phyloP scores from a whole-genome alignment of 2,797 vertebrate species.

The Graptemys geographica region DNA sequence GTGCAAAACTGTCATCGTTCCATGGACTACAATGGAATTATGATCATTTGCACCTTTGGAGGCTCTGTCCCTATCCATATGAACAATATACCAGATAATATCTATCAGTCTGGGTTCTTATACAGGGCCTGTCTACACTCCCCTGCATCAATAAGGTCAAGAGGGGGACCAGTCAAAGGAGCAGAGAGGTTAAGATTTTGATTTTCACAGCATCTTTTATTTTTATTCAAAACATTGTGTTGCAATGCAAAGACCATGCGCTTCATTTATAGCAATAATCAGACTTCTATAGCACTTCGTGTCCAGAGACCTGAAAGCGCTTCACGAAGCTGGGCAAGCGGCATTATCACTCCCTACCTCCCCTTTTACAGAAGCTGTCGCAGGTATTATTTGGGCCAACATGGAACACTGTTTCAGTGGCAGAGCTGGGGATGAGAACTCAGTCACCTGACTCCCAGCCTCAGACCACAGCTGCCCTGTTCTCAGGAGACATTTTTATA shows the following conservation, averaged over 20 bases:
- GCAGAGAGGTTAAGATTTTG: not conserved
- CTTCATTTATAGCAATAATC: not conserved
- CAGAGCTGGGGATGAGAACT: not conserved
- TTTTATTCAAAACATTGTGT: not conserved
- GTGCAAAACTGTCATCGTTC: not conserved
- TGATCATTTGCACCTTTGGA: not conserved
- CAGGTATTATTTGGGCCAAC: not conserved
- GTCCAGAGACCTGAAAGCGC: not conserved
- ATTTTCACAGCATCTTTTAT: not conserved
- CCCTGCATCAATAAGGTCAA: not conserved
- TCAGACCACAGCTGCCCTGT: not conserved
- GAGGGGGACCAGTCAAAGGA: not conserved
- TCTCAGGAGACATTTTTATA: not conserved
- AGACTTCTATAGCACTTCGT: not conserved
- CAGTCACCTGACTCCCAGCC: fast-evolving
- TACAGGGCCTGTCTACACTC: not conserved
- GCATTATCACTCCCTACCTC: not conserved
- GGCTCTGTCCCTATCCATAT: not conserved
- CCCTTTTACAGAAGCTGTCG: not conserved
- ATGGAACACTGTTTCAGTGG: too few species aligned
- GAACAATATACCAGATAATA: not conserved
- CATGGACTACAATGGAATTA: not conserved
- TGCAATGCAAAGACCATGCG: not conserved
- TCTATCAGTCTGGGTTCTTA: not conserved
- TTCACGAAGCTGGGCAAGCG: not conserved